phyloP scores from a whole-genome alignment of 2,797 vertebrate species.

The Petrocephalus schoutedeni region DNA sequence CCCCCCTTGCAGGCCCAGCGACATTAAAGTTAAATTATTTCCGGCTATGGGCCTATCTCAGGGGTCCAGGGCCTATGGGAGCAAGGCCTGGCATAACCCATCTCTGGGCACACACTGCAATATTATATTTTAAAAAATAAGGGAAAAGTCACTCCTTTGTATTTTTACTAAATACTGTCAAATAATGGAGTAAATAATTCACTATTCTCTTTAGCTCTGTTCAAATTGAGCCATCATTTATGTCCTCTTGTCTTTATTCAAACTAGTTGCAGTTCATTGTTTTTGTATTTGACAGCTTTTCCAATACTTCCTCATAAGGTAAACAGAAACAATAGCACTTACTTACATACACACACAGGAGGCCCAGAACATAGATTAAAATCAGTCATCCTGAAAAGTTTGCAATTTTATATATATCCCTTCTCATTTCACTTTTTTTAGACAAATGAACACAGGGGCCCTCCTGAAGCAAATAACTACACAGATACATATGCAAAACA shows the following conservation, averaged over 20 bases:
- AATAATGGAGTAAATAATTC: background rate
- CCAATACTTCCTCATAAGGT: background rate
- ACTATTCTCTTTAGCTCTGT: background rate
- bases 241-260: background rate
- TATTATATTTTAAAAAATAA: background rate
- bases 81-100: background rate
- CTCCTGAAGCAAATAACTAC: background rate
- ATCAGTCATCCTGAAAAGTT: background rate
- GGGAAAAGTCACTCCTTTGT: background rate
- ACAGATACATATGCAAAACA: background rate
- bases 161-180: background rate
- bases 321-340: background rate
- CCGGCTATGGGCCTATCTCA: background rate
- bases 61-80: background rate
- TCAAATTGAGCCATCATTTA: background rate
- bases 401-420: background rate
- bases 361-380: background rate
- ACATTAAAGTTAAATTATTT: background rate
- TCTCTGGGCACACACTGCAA: background rate
- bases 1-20: background rate
- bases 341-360: background rate
- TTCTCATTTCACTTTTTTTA: background rate
- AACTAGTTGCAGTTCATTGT: background rate
- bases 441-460: background rate
- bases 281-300: background rate